phyloP scores from a whole-genome alignment of 2,888 invertebrate genomes.

The Torymus aiolomorphi region DNA sequence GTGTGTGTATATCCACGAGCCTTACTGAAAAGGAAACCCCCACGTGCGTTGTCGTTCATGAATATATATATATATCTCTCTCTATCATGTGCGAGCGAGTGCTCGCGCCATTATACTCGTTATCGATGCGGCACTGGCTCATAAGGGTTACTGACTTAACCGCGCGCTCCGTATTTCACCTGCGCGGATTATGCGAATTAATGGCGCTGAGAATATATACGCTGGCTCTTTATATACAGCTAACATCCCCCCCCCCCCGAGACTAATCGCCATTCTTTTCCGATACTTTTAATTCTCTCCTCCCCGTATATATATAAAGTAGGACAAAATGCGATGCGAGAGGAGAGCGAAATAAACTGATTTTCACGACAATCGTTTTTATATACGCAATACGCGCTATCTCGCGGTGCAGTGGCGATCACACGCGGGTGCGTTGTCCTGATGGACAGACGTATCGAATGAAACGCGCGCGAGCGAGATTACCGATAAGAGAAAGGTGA shows the following conservation, averaged over 20 bases:
- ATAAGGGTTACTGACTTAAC: slow-evolving; percentile 34
- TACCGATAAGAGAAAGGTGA: slow-evolving; percentile 72
- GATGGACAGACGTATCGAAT: slow-evolving; percentile 62
- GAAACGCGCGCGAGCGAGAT: slow-evolving; percentile 64
- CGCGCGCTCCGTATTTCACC: not conserved
- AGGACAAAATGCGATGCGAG: too few species aligned
- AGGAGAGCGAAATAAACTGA: too few species aligned
- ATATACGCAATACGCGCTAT: too few species aligned
- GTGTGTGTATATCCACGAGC: not conserved
- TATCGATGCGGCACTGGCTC: slow-evolving; percentile 23
- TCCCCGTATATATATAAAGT: too few species aligned
- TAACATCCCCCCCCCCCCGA: not conserved
- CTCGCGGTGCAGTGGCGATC: too few species aligned
- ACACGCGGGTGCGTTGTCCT: slow-evolving; percentile 24
- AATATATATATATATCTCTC: too few species aligned
- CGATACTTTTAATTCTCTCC: too few species aligned
- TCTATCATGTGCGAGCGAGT: too few species aligned
- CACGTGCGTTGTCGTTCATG: not conserved
- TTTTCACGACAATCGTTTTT: too few species aligned
- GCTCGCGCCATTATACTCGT: not conserved
- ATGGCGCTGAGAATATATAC: not conserved
- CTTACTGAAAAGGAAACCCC: slow-evolving; percentile 42
- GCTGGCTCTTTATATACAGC: not conserved
- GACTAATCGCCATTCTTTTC: too few species aligned
- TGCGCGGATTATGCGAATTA: slow-evolving; percentile 26